These are phyloP conservation scores for Drosophila diplacantha DNA, from an alignment of 2,888 invertebrate genomes.

Conservation along the genomic window DNA sequence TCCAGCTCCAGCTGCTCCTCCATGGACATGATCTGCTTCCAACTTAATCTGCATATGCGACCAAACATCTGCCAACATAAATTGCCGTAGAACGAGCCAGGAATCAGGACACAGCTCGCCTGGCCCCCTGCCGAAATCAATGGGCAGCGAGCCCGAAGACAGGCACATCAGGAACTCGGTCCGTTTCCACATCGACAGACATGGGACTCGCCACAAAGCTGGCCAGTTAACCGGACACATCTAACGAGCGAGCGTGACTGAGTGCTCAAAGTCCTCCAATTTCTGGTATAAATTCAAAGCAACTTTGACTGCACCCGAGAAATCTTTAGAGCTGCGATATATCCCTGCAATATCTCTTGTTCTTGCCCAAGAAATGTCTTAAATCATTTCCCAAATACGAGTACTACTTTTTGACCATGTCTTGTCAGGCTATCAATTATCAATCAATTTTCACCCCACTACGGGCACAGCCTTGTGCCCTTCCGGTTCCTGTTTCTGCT, in stretches of 20 bases:
- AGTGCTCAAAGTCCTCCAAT: neutral
- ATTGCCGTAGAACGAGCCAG: conserved; percentile 18
- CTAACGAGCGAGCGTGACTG: conserved; percentile 1
- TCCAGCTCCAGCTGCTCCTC: neutral
- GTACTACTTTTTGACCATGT: neutral
- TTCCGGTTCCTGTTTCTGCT: neutral
- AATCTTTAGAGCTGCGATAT: neutral
- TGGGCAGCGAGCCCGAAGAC: conserved; percentile 1
- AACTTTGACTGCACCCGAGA: neutral
- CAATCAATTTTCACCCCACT: conserved; percentile 21
- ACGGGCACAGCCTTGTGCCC: conserved; percentile 1
- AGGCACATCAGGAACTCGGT: conserved; percentile 4
- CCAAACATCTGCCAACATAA: conserved; percentile 35
- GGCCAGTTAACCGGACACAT: conserved; percentile 7
- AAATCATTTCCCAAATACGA: neutral
- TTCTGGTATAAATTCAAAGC: neutral
- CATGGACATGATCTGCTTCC: conserved; percentile 30
- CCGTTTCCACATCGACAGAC: conserved; percentile 1
- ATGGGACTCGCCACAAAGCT: conserved; percentile 11
- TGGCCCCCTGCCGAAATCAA: neutral
- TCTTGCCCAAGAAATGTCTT: neutral
- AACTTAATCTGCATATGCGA: conserved; percentile 44
- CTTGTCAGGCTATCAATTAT: conserved; percentile 28
- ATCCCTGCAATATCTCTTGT: neutral
- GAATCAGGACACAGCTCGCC: conserved; percentile 14